Evolutionary conservation across 2,113 vertebrate species (phyloP).

Genomic region (Oxyura jamaicensis): DNA sequence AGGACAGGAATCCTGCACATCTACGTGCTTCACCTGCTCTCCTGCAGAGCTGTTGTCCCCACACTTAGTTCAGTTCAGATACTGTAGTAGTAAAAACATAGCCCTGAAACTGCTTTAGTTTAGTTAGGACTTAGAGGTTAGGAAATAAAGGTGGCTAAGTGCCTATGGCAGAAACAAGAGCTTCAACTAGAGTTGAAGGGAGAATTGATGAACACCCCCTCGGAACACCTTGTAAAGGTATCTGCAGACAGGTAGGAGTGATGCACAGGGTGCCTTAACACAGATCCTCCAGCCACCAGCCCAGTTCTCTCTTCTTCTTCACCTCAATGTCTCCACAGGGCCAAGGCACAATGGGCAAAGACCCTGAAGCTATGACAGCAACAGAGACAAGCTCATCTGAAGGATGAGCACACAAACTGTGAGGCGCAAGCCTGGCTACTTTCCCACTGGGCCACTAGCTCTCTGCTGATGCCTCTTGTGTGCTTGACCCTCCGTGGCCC

Average conservation of each 20-base stretch:
- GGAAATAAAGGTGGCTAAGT: neutral
- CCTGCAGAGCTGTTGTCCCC: neutral
- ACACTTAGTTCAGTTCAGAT: neutral
- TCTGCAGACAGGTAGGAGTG: neutral
- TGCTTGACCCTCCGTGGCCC: neutral
- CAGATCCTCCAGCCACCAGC: neutral
- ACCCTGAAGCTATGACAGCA: neutral
- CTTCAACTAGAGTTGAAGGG: neutral
- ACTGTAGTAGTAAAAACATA: neutral
- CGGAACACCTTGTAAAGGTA: neutral
- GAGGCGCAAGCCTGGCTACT: neutral
- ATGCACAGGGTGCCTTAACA: neutral
- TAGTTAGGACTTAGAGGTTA: neutral
- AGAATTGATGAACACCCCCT: neutral
- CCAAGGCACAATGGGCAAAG: accelerated
- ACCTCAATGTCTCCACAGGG: accelerated
- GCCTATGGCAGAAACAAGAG: neutral
- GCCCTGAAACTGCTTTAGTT: neutral
- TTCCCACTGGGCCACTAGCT: neutral
- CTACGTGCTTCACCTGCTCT: neutral
- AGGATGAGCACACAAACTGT: neutral
- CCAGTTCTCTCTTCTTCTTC: neutral
- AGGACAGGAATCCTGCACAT: neutral
- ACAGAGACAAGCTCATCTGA: neutral
- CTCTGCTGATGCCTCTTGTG: neutral